These are phyloP conservation scores for Myiopsitta monachus DNA, from an alignment of 2,113 vertebrate species.

Conservation along the genomic window DNA sequence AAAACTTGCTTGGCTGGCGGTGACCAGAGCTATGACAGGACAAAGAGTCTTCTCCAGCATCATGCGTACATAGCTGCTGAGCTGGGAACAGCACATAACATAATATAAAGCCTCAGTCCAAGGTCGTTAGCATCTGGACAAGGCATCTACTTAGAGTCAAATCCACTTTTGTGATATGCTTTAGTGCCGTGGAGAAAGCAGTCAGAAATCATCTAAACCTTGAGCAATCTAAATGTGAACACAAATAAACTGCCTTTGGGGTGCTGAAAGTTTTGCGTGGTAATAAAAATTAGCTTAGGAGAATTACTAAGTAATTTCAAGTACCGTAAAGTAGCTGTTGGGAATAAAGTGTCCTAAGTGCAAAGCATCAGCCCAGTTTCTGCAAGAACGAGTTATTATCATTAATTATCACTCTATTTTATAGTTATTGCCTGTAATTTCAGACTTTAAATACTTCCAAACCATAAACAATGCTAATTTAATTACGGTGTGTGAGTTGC, in stretches of 20 bases:
- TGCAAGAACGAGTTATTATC: slow-evolving; percentile 71
- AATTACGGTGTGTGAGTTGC: slow-evolving; percentile 54
- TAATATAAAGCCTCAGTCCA: neutral
- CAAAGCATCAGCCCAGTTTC: slow-evolving; percentile 53
- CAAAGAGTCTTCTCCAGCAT: neutral
- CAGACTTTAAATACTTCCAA: slow-evolving; percentile 76
- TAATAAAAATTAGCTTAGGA: slow-evolving; percentile 61
- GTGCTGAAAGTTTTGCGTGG: slow-evolving; percentile 35
- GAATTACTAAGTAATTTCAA: slow-evolving; percentile 65
- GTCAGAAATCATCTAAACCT: neutral
- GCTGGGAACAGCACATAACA: neutral
- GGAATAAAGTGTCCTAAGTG: slow-evolving; percentile 69
- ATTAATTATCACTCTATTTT: slow-evolving; percentile 79
- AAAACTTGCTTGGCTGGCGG: neutral
- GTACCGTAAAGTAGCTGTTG: slow-evolving; percentile 67
- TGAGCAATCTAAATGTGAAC: neutral
- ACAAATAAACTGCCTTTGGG: neutral
- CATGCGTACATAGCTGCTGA: rapidly evolving
- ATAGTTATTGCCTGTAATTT: slow-evolving; percentile 75
- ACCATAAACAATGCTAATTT: slow-evolving; percentile 76
- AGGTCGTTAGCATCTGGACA: neutral
- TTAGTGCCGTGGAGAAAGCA: no score
- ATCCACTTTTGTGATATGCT: neutral
- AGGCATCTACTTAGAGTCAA: neutral
- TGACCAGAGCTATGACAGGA: neutral